Base-by-base conservation (phyloP, 2,888 invertebrate genomes). In the Belgica antarctica region DNA sequence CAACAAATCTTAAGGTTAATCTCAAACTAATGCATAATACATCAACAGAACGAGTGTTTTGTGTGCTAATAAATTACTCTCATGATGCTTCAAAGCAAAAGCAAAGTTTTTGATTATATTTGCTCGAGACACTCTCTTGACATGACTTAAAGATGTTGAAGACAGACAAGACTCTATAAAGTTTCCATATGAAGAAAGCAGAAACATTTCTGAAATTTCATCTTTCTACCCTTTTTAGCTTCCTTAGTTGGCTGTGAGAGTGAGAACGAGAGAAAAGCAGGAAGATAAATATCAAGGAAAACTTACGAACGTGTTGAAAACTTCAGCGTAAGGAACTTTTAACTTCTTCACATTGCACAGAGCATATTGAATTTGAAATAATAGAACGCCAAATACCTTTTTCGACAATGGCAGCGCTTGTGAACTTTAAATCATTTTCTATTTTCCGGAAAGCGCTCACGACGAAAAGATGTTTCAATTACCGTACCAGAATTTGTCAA, bases 11-110 rank as follows among this genome's bases (percentile, higher is more conserved):
- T 24, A 66, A 46, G 46, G 7, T 66, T 46, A 66, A 66, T 66
- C 66, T 27, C 41, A 27, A 66, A 17, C 63, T 47, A 66, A 66
- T 66, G 47, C 28, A 47, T 24, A 52, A 52, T 22, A 52, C 24
- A 52, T 25, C 47, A 63, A 41, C 46, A 41, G 34, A 27, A 31
- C 52, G 24, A 2, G 2, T 2, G 19, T 46, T 22, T 24, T 66
- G n/a, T 1, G 27, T 65, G 31, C 68, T 68, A 68, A 68, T 68
- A 68, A 68, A 68, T 68, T 68, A 68, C 68, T 57, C 57, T 57
- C 8, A 31, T 34, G 19, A 22, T 17, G 31, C 57, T 68, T 24
- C 19, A 28, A 19, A 57, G 22, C 24, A 31, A 62, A 3, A 19
- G 34, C 2, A 52, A 66, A 66, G 25, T 46, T 68, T 66, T 68